Evolutionary conservation across 2,113 vertebrate genomes (phyloP).

Genomic region (Zonotrichia leucophrys): DNA sequence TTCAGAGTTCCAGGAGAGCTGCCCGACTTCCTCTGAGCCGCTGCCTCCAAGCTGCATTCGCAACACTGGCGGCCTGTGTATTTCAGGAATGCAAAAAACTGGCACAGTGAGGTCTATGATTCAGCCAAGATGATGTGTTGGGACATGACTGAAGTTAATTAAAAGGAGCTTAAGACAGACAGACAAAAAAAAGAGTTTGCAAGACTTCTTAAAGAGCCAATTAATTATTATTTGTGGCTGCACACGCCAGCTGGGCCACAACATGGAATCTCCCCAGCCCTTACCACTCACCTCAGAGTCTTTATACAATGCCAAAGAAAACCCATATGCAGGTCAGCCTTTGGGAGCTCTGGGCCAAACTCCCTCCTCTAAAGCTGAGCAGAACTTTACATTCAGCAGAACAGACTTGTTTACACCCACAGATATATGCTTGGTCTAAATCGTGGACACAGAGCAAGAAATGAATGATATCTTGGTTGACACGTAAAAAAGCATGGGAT

Average conservation of each 20-base stretch:
- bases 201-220: constrained; percentile 62
- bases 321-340: not conserved
- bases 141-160: constrained; percentile 71
- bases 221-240: constrained; percentile 61
- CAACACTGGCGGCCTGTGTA: constrained; percentile 61
- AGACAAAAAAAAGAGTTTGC: constrained; percentile 34
- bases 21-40: constrained; percentile 25
- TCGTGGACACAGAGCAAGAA: not conserved
- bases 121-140: constrained; percentile 71
- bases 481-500: not conserved
- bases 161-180: constrained; percentile 65
- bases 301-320: constrained; percentile 5
- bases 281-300: constrained; percentile 32
- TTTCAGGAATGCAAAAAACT: constrained; percentile 73
- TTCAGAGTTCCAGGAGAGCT: constrained; percentile 52
- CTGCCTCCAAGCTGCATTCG: constrained; percentile 42
- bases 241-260: constrained; percentile 64
- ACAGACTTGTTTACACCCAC: not conserved
- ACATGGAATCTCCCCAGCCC: constrained; percentile 32
- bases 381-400: not conserved
- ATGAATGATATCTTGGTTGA: not conserved
- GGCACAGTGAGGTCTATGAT: constrained; percentile 47
- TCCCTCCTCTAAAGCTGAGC: not conserved
- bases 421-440: not conserved
- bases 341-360: not conserved